A percentile compares a stretch with the other conserved stretches of the same genome.
These are phyloP conservation scores for Fabriciana adippe DNA, from an alignment of 2,888 invertebrate species.

Conservation along the genomic window DNA sequence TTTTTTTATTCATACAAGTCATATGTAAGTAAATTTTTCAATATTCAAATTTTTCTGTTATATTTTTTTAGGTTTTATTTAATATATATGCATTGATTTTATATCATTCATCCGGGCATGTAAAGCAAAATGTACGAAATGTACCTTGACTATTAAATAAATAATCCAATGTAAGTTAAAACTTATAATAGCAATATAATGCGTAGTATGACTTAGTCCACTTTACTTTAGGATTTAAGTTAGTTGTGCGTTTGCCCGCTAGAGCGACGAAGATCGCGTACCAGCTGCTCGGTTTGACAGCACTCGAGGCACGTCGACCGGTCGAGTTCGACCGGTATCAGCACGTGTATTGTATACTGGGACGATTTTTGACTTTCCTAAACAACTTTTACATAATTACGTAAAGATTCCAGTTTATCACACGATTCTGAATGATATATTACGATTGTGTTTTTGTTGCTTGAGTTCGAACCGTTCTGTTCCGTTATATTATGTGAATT, in stretches of 20 bases:
- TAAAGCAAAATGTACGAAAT: no score
- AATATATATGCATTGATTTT: no score
- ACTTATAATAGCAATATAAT: not conserved
- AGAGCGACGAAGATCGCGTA: slow-evolving; percentile 66
- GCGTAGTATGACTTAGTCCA: slow-evolving; percentile 46
- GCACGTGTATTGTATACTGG: slow-evolving; percentile 59
- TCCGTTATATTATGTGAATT: slow-evolving; percentile 67
- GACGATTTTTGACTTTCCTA: slow-evolving; percentile 61
- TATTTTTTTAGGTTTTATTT: no score
- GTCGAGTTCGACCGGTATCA: slow-evolving; percentile 42
- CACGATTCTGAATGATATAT: slow-evolving; percentile 39
- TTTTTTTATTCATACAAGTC: no score
- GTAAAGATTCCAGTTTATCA: slow-evolving; percentile 49
- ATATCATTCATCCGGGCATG: no score
- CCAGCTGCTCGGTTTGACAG: slow-evolving; percentile 55
- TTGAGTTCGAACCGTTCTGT: slow-evolving; percentile 50
- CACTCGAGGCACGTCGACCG: slow-evolving; percentile 65
- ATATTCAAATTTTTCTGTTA: no score
- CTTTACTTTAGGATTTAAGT: slow-evolving; percentile 51
- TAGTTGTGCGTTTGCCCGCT: slow-evolving; percentile 73
- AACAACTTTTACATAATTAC: slow-evolving; percentile 59
- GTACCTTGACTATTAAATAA: no score
- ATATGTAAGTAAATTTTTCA: no score
- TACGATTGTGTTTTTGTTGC: slow-evolving; percentile 49
- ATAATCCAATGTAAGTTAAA: no score